These are phyloP conservation scores for Diadegma fenestrale DNA, from an alignment of 2,888 invertebrate genomes.

Conservation along the genomic window DNA sequence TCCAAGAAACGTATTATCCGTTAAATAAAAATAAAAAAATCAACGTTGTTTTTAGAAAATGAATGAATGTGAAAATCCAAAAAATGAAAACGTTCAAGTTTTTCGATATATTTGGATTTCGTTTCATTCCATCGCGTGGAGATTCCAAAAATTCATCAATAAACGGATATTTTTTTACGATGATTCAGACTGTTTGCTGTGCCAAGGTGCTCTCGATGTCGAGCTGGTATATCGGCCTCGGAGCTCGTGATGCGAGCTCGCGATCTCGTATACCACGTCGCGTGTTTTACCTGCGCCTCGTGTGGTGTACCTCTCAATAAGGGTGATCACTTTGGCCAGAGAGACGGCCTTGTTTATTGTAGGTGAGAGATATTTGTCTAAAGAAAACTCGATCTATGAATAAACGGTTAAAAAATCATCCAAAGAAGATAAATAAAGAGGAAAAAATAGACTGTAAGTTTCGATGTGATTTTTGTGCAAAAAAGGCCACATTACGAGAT, in stretches of 20 bases:
- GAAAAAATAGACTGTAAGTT: background rate
- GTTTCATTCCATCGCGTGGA: background rate
- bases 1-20: background rate
- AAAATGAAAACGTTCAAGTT: background rate
- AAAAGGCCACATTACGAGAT: conserved; percentile 89
- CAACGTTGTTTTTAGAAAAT: background rate
- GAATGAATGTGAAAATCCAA: background rate
- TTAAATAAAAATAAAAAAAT: background rate
- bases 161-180: conserved; percentile 2
- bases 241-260: conserved; percentile 96
- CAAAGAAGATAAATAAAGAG: conserved; percentile 5
- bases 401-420: background rate
- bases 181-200: conserved; percentile 93
- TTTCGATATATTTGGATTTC: background rate
- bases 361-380: conserved; percentile 77
- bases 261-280: conserved; percentile 94
- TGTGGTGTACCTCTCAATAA: conserved; percentile 93
- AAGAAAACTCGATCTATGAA: background rate
- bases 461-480: background rate
- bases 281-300: conserved; percentile 95
- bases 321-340: conserved; percentile 96
- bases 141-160: background rate
- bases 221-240: conserved; percentile 93
- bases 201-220: conserved; percentile 94
- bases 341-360: conserved; percentile 92